Evolutionary conservation across 2,797 vertebrate genomes (phyloP).

Genomic region (Betta splendens): DNA sequence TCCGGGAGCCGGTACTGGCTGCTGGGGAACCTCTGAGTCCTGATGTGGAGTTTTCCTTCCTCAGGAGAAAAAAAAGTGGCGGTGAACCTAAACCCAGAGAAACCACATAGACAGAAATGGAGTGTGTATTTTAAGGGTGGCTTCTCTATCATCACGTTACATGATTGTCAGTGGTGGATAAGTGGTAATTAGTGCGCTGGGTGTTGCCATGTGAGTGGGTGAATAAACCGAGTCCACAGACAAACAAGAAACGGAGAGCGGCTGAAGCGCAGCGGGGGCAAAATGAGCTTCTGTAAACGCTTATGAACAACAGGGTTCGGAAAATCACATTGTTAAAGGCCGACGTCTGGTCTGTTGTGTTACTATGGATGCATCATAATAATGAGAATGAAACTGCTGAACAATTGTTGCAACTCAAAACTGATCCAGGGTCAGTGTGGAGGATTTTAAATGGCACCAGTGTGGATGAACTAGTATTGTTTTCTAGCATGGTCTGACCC

Average conservation of each 20-base stretch:
- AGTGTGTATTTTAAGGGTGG: constrained; percentile 38
- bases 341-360: too few species aligned
- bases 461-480: too few species aligned
- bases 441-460: too few species aligned
- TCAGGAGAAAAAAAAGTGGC: constrained; percentile 24
- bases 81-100: constrained; percentile 51
- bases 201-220: constrained; percentile 55
- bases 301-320: too few species aligned
- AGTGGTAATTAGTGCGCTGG: constrained; percentile 60
- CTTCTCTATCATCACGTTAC: constrained; percentile 38
- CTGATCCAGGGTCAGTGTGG: too few species aligned
- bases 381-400: too few species aligned
- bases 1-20: constrained; percentile 18
- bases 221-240: constrained; percentile 41
- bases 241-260: constrained; percentile 37
- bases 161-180: constrained; percentile 51
- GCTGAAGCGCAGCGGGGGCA: constrained; percentile 9
- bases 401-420: too few species aligned
- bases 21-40: constrained; percentile 15
- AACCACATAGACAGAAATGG: constrained; percentile 63
- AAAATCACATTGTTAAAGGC: too few species aligned
- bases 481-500: too few species aligned
- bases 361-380: too few species aligned
- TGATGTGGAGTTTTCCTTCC: constrained; percentile 21
- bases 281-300: constrained; percentile 1